These are phyloP conservation scores for Spodoptera littoralis DNA, from an alignment of 2,888 invertebrate genomes.

Conservation along the genomic window DNA sequence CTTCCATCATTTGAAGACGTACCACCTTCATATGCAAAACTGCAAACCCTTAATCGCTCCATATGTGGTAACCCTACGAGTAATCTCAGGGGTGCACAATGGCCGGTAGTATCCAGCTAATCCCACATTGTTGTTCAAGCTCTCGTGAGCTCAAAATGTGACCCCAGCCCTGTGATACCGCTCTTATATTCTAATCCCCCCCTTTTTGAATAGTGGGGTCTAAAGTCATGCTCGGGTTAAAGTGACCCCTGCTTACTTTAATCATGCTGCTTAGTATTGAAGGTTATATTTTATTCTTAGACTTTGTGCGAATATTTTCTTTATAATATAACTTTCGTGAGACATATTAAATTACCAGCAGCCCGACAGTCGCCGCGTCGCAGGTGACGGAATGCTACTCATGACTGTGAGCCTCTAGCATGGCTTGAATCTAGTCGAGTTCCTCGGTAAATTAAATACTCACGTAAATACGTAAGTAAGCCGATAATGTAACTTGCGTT, in stretches of 20 bases:
- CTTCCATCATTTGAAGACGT: too few relatives aligned
- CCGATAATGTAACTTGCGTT: too few relatives aligned
- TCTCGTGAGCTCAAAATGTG: conserved; percentile 32
- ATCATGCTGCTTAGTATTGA: conserved; percentile 8
- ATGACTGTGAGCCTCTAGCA: too few relatives aligned
- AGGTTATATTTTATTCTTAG: conserved; percentile 4
- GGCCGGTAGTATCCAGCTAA: conserved; percentile 40
- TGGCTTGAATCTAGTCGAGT: too few relatives aligned
- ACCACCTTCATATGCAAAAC: too few relatives aligned
- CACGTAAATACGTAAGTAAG: too few relatives aligned
- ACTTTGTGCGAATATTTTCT: background rate
- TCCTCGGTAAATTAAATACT: too few relatives aligned
- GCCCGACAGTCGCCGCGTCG: too few relatives aligned
- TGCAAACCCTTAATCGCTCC: too few relatives aligned
- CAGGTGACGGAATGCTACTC: too few relatives aligned
- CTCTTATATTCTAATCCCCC: conserved; percentile 34
- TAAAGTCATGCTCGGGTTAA: conserved; percentile 1
- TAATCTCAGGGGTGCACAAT: conserved; percentile 38
- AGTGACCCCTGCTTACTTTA: conserved; percentile 13
- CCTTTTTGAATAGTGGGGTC: conserved; percentile 27
- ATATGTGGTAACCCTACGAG: conserved; percentile 36
- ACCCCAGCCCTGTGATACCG: conserved; percentile 28
- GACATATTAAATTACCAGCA: too few relatives aligned
- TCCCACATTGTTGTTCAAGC: conserved; percentile 45
- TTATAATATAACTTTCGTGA: too few relatives aligned